phyloP scores from a whole-genome alignment of 2,113 vertebrate genomes.

The Cebus imitator region DNA sequence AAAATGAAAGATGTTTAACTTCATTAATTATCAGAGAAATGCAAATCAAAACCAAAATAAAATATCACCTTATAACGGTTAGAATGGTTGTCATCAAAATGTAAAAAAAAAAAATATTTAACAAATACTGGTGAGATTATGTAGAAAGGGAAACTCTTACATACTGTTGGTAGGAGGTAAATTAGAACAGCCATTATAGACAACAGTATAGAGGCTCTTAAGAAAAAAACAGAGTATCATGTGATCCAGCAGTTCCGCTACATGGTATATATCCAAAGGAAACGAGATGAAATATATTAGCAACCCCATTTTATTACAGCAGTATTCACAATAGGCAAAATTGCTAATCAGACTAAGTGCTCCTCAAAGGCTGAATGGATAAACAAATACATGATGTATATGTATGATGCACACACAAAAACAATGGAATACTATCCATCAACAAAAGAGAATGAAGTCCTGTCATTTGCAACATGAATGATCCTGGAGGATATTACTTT shows the following conservation, averaged over 20 bases:
- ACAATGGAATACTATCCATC: too few species aligned
- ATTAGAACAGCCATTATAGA: neutral
- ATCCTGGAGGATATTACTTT: neutral
- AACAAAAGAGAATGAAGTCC: too few species aligned
- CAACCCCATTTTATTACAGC: neutral
- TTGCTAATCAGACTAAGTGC: neutral
- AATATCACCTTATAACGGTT: neutral
- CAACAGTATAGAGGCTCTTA: neutral
- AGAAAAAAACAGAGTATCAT: neutral
- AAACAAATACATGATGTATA: too few species aligned
- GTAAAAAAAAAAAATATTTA: neutral
- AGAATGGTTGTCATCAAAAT: neutral
- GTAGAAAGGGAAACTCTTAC: neutral
- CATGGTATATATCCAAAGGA: neutral
- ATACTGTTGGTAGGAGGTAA: neutral
- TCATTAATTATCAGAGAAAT: neutral
- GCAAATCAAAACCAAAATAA: neutral
- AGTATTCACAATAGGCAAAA: neutral
- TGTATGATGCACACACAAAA: too few species aligned
- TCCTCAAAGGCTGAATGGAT: neutral
- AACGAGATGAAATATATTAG: too few species aligned
- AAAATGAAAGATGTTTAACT: neutral
- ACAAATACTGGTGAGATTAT: neutral
- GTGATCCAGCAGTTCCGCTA: neutral
- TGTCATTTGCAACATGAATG: too few species aligned